phyloP scores from a whole-genome alignment of 2,888 invertebrate species.

The Corbicula japonica region DNA sequence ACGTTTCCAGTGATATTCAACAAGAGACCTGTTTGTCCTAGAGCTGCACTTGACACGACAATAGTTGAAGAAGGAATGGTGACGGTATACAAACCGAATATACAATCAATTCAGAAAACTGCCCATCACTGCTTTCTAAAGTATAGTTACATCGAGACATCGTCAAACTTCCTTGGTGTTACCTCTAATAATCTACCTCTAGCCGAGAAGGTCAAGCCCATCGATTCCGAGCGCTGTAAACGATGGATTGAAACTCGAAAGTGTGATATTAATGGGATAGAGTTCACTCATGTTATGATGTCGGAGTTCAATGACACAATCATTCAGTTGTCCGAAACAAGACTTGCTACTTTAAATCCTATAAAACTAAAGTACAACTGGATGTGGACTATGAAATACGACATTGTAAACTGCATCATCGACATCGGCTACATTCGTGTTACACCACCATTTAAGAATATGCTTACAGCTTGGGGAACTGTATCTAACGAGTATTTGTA shows the following conservation, averaged over 20 bases:
- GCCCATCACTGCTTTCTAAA: constrained; percentile 24
- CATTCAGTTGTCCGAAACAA: not conserved
- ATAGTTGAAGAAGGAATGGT: constrained; percentile 8
- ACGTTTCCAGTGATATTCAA: constrained; percentile 32
- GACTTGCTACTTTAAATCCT: constrained; percentile 4
- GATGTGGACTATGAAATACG: constrained; percentile 5
- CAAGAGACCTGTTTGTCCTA: constrained; percentile 23
- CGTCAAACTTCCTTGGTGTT: not conserved
- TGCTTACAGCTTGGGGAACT: constrained; percentile 22
- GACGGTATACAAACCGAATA: constrained; percentile 26
- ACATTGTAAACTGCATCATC: constrained; percentile 15
- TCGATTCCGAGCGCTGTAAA: not conserved
- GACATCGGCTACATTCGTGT: constrained; percentile 15
- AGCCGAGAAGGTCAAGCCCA: constrained; percentile 1
- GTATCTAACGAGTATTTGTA: constrained; percentile 18
- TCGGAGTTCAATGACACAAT: not conserved
- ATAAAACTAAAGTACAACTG: not conserved
- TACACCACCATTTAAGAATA: constrained; percentile 15
- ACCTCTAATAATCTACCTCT: not conserved
- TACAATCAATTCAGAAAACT: constrained; percentile 7
- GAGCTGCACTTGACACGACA: constrained; percentile 10
- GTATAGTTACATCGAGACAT: not conserved
- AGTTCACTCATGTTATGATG: constrained; percentile 2
- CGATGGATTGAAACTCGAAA: not conserved
- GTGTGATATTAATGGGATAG: not conserved